phyloP scores from a whole-genome alignment of 2,888 invertebrate genomes.

The Zygogramma bicolorata region DNA sequence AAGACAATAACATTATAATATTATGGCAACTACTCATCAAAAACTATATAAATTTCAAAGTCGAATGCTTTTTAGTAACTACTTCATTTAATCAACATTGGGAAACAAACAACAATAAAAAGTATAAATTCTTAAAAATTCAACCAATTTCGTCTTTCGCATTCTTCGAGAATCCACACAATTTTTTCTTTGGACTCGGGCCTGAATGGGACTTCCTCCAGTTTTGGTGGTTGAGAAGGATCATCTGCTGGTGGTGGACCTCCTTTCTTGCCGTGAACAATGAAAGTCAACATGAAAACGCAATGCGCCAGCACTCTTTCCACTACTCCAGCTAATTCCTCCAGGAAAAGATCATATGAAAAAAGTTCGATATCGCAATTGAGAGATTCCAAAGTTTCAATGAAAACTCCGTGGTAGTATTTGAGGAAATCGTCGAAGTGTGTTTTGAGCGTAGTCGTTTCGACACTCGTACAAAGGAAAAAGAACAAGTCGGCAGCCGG shows the following conservation, averaged over 20 bases:
- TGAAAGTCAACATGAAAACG: conserved; percentile 19
- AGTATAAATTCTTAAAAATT: not conserved
- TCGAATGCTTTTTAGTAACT: not conserved
- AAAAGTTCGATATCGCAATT: conserved; percentile 19
- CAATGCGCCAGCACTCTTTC: conserved; percentile 22
- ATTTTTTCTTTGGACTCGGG: not conserved
- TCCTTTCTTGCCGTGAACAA: not conserved
- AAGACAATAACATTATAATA: no score
- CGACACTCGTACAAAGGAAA: conserved; percentile 52
- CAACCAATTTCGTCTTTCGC: conserved; percentile 1
- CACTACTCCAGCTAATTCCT: conserved; percentile 13
- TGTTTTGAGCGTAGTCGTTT: conserved; percentile 21
- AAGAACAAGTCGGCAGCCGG: conserved; percentile 51
- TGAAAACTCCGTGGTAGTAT: conserved; percentile 26
- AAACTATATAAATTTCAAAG: no score
- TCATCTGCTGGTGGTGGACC: not conserved
- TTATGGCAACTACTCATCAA: no score
- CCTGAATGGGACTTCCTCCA: not conserved
- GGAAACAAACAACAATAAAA: not conserved
- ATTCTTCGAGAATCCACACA: conserved; percentile 15
- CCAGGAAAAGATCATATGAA: conserved; percentile 21
- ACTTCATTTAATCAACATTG: not conserved
- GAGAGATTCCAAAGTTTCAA: conserved; percentile 21
- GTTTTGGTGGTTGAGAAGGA: not conserved
- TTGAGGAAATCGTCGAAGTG: conserved; percentile 21